Conservation (phyloP, 2,888 invertebrate species). For the Labia minor region DNA sequence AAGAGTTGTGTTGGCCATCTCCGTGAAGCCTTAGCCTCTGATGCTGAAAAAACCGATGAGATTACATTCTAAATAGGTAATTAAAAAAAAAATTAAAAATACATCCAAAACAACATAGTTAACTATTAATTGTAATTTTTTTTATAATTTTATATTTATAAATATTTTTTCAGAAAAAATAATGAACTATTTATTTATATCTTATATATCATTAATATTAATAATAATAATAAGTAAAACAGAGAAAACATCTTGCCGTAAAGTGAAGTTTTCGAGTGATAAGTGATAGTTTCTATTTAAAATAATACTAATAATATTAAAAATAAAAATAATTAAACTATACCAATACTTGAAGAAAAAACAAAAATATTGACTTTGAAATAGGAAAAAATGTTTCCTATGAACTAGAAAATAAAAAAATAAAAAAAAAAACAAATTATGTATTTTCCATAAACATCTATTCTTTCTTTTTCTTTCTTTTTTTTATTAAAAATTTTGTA, state of each 20-base stretch:
- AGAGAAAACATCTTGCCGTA: neutral
- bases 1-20: conserved; percentile 75
- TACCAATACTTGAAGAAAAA: neutral
- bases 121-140: neutral
- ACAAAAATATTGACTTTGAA: too few species aligned
- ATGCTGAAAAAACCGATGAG: conserved; percentile 71
- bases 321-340: neutral
- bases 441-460: neutral
- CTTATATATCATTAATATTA: neutral
- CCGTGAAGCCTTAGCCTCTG: conserved; percentile 63
- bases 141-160: neutral
- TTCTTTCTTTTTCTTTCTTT: neutral
- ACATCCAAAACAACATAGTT: neutral
- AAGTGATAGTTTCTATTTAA: conserved; percentile 13
- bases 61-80: conserved; percentile 26
- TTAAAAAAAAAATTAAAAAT: neutral
- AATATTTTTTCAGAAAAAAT: neutral
- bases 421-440: neutral
- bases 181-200: neutral
- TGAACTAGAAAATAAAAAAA: neutral
- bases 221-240: neutral
- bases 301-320: neutral
- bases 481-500: conserved; percentile 3
- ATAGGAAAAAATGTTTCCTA: neutral
- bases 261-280: conserved; percentile 13